Evolutionary conservation across 1,140 invertebrate genomes (phyloP).

Genomic region (Drosophila kanapiae): DNA sequence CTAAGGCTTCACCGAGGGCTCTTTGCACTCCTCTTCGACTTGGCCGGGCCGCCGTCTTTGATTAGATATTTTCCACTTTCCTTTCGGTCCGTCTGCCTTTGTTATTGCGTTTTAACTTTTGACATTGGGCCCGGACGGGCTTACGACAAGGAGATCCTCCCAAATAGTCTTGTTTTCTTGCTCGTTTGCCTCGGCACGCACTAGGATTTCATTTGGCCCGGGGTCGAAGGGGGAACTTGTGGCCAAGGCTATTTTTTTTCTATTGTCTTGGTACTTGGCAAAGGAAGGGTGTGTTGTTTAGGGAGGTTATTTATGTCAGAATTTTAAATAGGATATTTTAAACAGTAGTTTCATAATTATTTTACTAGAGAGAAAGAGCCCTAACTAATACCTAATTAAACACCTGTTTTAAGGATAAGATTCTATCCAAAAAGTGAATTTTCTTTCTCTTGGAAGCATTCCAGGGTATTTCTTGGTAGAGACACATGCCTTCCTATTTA

Average conservation of each 20-base stretch:
- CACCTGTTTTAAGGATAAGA: no score
- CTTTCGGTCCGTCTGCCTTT: conserved; percentile 45
- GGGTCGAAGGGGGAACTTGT: conserved; percentile 10
- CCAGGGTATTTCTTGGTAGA: background rate
- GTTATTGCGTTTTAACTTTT: conserved; percentile 65
- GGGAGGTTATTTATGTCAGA: background rate
- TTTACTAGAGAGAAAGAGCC: background rate
- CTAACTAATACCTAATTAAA: background rate
- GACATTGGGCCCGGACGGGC: conserved; percentile 65
- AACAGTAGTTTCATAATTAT: background rate
- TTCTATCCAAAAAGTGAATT: background rate
- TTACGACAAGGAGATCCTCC: conserved; percentile 24
- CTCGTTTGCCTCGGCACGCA: conserved; percentile 51
- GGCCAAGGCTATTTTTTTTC: conserved; percentile 24
- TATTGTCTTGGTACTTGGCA: background rate
- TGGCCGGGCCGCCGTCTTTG: conserved; percentile 51
- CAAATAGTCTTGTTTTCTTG: conserved; percentile 53
- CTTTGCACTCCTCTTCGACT: conserved; percentile 55
- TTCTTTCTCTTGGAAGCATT: background rate
- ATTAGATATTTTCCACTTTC: conserved; percentile 79
- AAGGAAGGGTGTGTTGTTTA: background rate
- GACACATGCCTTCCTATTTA: background rate
- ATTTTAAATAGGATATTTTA: background rate
- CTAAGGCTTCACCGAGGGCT: conserved; percentile 55
- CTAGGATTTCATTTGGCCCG: conserved; percentile 56